Base-by-base conservation (phyloP, 2,797 vertebrate genomes). In the Pempheris klunzingeri region DNA sequence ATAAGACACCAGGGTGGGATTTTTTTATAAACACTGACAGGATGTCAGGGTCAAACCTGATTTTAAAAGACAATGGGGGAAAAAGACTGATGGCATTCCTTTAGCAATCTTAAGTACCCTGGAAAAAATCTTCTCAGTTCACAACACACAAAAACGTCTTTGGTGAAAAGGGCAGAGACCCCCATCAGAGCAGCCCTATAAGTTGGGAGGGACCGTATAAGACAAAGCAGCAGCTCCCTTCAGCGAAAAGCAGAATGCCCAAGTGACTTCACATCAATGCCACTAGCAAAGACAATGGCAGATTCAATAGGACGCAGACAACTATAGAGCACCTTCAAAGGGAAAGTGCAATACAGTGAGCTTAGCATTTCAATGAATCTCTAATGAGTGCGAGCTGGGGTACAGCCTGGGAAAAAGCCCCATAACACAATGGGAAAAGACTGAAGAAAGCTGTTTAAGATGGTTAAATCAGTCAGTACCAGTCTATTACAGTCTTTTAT, bases 341-440 rank as follows among this genome's bases (percentile, higher is more conserved):
- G 39, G 52, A 82, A 77, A 77, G 69, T 28, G 84, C 64, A 73
- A 50, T 65, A 77, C 71, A 84, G 87, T 87, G 62, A 81, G 86
- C 68, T 90, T 89, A 87, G 87, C 91, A 93, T 92, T 90, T 89
- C 88, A 93, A 93, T 92, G 78, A 86, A 81, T 84, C 65, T 78
- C 72, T 71, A 85, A 81, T 81, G 78, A 74, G 77, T 34, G 68
- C 8, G n/a, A 52, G 67, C 22, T n/a, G 26, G 34, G 43, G 36
- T 24, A 18, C 72, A 60, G 49, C 53, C 68, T 24, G 66, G 67
- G 77, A 36, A 61, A 78, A 77, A 76, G 62, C 34, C 53, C 26
- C 17, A 28, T 36, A 66, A 53, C 13, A 69, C 67, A 77, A 73
- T 61, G 63, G 22, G 46, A 65, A 66, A 71, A 64, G 76, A 73